These are phyloP conservation scores for Apostichopus parvimensis DNA, from an alignment of 35 echinoderm and acorn worm genomes.

Conservation along the genomic window DNA sequence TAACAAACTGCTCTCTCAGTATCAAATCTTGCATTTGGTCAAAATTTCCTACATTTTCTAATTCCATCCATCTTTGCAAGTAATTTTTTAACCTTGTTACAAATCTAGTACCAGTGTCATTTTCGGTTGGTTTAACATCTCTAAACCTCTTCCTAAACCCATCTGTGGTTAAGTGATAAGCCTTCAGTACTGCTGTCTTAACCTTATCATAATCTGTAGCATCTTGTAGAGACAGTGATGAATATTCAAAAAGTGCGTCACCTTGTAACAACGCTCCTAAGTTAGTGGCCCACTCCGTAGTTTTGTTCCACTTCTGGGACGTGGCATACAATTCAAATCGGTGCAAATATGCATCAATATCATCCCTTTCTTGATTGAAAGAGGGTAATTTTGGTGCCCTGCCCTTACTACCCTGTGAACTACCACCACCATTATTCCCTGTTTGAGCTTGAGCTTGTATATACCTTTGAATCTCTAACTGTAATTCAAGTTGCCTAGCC, in stretches of 20 bases:
- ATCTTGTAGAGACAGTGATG: not conserved
- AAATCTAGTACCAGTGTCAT: conserved; percentile 24
- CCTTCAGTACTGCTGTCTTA: not conserved
- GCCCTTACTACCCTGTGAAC: not conserved
- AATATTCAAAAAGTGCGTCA: conserved; percentile 33
- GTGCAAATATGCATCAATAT: conserved; percentile 23
- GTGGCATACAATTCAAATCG: conserved; percentile 13
- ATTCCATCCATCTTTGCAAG: conserved; percentile 13
- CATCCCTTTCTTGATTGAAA: conserved; percentile 29
- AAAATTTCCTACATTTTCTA: not conserved
- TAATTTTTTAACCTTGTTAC: not conserved
- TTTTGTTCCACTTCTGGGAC: not conserved
- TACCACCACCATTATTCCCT: too few relatives aligned
- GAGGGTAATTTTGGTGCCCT: conserved; percentile 21
- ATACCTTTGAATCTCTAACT: too few relatives aligned
- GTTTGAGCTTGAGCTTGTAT: too few relatives aligned
- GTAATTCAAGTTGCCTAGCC: not conserved
- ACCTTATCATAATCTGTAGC: conserved; percentile 38
- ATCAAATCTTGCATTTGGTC: not conserved
- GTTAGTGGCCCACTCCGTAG: conserved; percentile 34
- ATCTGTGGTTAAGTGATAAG: conserved; percentile 25
- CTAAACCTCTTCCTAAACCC: conserved; percentile 27
- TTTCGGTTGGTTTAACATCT: not conserved
- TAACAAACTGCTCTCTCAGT: conserved; percentile 13
- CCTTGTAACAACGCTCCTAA: conserved; percentile 33